Evolutionary conservation across 1,140 invertebrate genomes (phyloP).

Genomic region (Brachionus calyciflorus): DNA sequence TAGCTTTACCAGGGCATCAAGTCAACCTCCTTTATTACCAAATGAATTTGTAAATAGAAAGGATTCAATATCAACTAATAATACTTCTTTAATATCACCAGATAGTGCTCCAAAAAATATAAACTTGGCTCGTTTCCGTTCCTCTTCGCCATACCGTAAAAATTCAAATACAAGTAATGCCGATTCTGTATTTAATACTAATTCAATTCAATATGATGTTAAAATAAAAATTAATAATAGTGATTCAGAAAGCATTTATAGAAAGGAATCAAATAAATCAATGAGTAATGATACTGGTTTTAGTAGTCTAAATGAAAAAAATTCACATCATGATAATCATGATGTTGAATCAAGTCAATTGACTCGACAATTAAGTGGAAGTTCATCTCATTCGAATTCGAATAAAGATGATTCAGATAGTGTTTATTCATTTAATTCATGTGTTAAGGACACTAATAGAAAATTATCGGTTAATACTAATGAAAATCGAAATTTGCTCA

Average conservation of each 20-base stretch:
- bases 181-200: not conserved
- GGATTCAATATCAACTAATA: too few relatives aligned
- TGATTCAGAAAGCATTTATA: not conserved
- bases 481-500: not conserved
- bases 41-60: too few relatives aligned
- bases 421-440: not conserved
- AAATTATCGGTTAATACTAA: not conserved
- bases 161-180: not conserved
- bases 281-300: not conserved
- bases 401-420: not conserved
- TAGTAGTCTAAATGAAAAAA: not conserved
- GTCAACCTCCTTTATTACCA: too few relatives aligned
- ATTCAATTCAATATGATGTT: not conserved
- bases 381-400: not conserved
- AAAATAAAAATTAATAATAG: not conserved
- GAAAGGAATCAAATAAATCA: not conserved
- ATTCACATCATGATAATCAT: too few relatives aligned
- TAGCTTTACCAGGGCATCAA: too few relatives aligned
- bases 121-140: not conserved
- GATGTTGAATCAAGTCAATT: not conserved
- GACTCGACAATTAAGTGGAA: not conserved
- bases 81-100: not conserved
- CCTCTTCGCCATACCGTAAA: not conserved
- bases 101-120: not conserved
- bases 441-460: not conserved